Evolutionary conservation across 2,113 vertebrate genomes (phyloP).

Genomic region (Carassius auratus): DNA sequence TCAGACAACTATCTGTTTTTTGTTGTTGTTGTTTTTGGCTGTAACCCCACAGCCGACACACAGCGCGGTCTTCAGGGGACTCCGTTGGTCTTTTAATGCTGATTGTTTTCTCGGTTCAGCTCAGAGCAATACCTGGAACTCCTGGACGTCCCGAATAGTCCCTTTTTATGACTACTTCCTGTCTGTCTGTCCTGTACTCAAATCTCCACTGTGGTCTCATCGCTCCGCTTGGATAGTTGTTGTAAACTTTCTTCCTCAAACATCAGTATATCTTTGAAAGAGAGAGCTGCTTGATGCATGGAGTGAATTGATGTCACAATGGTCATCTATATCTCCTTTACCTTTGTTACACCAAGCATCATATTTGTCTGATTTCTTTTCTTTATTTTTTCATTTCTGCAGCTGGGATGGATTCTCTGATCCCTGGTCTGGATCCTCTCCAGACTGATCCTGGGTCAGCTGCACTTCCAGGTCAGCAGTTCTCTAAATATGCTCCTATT

Average conservation of each 20-base stretch:
- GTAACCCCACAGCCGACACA: neutral
- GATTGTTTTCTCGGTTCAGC: conserved; percentile 57
- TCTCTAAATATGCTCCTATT: neutral
- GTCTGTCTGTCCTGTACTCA: neutral
- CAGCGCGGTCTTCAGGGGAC: neutral
- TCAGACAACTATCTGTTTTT: conserved; percentile 42
- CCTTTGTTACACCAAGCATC: neutral
- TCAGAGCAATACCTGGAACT: conserved; percentile 67
- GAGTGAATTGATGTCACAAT: neutral
- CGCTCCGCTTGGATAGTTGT: neutral
- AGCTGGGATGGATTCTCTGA: conserved; percentile 86
- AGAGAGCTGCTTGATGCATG: neutral
- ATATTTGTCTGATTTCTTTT: conserved; percentile 38
- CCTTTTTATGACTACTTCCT: neutral
- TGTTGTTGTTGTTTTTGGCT: neutral
- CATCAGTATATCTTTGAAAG: neutral
- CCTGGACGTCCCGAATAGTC: neutral
- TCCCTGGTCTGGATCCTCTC: conserved; percentile 89
- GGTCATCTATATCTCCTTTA: neutral
- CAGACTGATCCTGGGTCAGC: conserved; percentile 80
- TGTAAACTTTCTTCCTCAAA: conserved; percentile 33
- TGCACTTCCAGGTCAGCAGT: conserved; percentile 87
- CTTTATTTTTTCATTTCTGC: conserved; percentile 28
- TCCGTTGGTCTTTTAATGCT: neutral
- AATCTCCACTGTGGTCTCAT: neutral